Percentiles rank a stretch among this genome's conserved stretches.
phyloP scores from a whole-genome alignment of 2,797 vertebrate genomes.

The Fratercula arctica region DNA sequence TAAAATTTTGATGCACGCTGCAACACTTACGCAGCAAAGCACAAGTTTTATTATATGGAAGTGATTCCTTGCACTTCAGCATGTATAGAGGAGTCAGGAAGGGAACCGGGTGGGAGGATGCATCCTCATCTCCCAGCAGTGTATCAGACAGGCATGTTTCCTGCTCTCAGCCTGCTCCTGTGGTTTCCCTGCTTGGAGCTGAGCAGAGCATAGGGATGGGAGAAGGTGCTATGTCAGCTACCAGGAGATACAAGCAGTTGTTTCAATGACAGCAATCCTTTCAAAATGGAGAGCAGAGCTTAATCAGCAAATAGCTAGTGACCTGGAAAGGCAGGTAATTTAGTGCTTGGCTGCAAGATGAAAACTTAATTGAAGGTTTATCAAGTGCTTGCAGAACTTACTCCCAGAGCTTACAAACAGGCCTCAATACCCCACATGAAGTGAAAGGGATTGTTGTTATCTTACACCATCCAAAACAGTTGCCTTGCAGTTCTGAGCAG shows the following conservation, averaged over 20 bases:
- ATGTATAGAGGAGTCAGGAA: not conserved
- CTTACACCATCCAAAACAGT: not conserved
- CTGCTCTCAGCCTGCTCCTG: not conserved
- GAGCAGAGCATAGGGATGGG: not conserved
- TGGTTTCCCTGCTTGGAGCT: not conserved
- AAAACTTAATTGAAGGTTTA: constrained; percentile 47
- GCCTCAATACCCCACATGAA: not conserved
- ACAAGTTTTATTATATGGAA: not conserved
- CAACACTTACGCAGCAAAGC: not conserved
- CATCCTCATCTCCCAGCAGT: not conserved
- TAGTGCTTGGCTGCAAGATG: not conserved
- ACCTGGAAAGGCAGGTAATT: constrained; percentile 47
- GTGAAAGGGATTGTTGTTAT: not conserved
- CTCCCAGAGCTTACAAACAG: not conserved
- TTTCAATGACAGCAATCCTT: not conserved
- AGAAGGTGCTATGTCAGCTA: not conserved
- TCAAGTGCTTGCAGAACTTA: constrained; percentile 5
- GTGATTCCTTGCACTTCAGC: not conserved
- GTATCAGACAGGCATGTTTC: not conserved
- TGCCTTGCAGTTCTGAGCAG: not conserved
- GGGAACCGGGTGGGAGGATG: not conserved
- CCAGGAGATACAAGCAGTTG: not conserved
- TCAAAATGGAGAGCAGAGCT: constrained; percentile 1
- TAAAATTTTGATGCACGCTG: not conserved
- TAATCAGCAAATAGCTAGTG: constrained; percentile 36